Evolutionary conservation across 2,888 invertebrate genomes (phyloP), one percentile per base, ranked within the genome.

Genomic region (Eumacrocentrus americanus): DNA sequence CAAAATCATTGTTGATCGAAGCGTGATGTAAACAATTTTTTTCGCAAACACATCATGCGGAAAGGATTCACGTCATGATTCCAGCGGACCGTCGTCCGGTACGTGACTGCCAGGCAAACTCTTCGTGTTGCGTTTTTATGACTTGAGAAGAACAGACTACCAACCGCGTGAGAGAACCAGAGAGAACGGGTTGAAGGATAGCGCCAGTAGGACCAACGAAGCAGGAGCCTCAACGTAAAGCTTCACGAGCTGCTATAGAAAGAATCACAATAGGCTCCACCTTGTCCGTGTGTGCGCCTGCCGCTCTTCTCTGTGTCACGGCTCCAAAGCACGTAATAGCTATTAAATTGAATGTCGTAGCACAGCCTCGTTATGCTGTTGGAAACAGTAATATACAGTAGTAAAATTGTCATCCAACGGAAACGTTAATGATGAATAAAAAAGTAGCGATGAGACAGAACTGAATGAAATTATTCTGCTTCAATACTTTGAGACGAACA

Each of bases 291-390:
- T 47, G 42, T 59, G 46, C 57, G 34, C 57, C 56, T 58, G 52
- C 40, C 38, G n/a, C 44, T 5, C 23, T 50, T 3, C 51, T 54
- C 58, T 52, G 60, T 61, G 64, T 62, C 63, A 64, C 63, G 63
- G 58, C 61, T 60, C 59, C 62, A 64, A 50, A 52, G 57, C 62
- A 62, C 56, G 64, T 65, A 67, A 67, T 69, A 62, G 61, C 62
- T 65, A 65, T 64, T 65, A 67, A 69, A 69, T 64, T 65, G 63
- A 65, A 61, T 61, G 62, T 56, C 60, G 60, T 60, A 60, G n/a
- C 52, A 47, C 46, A 29, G 57, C 16, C 42, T 53, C 22, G 57
- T 58, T 58, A 34, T 44, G 47, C 29, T 25, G 22, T 29, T 58
- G 22, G 20, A 34, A 47, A 46, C 55, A 25, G 23, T 9, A 44